These are phyloP conservation scores for Manis crassicaudata DNA, from an alignment of 2,797 vertebrate genomes.

Conservation along the genomic window DNA sequence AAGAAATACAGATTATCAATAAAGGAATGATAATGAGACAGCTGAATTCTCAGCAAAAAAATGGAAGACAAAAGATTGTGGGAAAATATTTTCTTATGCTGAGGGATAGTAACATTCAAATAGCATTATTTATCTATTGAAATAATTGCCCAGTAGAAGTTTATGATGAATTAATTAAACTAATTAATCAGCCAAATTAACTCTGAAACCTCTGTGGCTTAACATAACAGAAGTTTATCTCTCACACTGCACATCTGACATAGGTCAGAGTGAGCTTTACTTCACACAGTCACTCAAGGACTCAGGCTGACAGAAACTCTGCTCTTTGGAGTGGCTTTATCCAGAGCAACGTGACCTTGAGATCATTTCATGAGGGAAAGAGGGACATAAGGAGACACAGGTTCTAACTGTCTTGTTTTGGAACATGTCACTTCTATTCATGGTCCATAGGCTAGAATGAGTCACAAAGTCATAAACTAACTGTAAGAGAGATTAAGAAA, in stretches of 20 bases:
- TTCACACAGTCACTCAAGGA: not conserved
- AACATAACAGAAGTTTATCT: not conserved
- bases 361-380: not conserved
- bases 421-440: not conserved
- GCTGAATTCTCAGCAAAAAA: slow-evolving; percentile 27
- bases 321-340: not conserved
- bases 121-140: not conserved
- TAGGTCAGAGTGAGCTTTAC: not conserved
- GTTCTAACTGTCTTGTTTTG: not conserved
- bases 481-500: not conserved
- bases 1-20: not conserved
- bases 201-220: not conserved
- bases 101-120: not conserved
- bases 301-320: not conserved
- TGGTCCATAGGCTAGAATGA: not conserved
- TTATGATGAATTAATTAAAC: not conserved
- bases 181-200: not conserved
- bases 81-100: not conserved
- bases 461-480: not conserved
- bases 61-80: not conserved
- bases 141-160: not conserved
- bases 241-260: not conserved
- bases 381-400: no score
- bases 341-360: not conserved
- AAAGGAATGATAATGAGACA: not conserved